Percentiles rank a stretch among this genome's conserved stretches.
Conservation (phyloP, 1,140 invertebrate species). For the Nasonia giraulti region DNA sequence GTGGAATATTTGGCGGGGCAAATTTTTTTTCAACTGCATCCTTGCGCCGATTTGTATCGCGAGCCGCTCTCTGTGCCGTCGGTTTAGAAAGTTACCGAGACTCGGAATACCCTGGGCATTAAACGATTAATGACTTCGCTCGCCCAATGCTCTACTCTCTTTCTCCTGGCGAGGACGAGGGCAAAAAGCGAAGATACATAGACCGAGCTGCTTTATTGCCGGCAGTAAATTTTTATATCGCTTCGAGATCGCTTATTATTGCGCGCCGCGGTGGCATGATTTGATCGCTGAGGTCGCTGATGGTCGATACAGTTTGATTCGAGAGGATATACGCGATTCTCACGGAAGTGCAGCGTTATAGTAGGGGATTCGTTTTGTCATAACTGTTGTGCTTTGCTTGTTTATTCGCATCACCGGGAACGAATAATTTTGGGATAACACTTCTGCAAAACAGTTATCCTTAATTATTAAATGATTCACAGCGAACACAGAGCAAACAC, state of each 20-base stretch:
- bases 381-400: too few species aligned
- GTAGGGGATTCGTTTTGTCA: too few species aligned
- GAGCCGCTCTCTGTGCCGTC: too few species aligned
- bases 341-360: background rate
- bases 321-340: background rate
- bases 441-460: too few species aligned
- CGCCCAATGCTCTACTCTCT: background rate
- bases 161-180: background rate
- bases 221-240: conserved; percentile 13
- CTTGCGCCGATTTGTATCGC: background rate
- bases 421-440: too few species aligned
- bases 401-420: too few species aligned
- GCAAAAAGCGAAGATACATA: background rate
- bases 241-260: background rate
- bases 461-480: too few species aligned
- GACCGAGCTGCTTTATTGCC: conserved; percentile 1
- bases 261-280: background rate
- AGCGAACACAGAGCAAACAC: too few species aligned
- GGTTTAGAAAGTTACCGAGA: background rate
- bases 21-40: background rate
- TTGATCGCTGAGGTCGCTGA: background rate
- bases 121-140: conserved; percentile 17
- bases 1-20: background rate
- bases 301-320: too few species aligned
- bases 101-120: conserved; percentile 6